Base-by-base conservation (phyloP, 1,140 invertebrate species). In the Calosoma granatense region DNA sequence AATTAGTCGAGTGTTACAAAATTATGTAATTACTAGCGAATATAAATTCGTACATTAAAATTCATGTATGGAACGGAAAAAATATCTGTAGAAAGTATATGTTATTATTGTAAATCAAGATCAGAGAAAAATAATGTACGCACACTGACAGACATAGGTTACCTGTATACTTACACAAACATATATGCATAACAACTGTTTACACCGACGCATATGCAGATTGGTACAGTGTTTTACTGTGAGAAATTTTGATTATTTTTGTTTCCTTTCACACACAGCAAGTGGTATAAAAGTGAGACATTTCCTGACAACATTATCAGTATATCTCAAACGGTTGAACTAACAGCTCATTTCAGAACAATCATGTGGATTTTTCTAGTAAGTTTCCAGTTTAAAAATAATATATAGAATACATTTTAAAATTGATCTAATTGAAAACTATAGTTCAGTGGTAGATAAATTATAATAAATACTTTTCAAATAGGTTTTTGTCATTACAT, bases 401-500 rank as follows among this genome's bases (percentile, higher is more conserved):
- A n/a, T 36, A 9, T 36, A 9, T n/a, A 36, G 6, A 36, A 9
- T 36, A 36, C 6, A 36, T 36, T 36, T n/a, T n/a, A n/a, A n/a
- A n/a, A n/a, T n/a, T n/a, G n/a, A n/a, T n/a, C n/a, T n/a, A n/a
- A n/a, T n/a, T n/a, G n/a, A n/a, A n/a, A n/a, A n/a, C n/a, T n/a
- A n/a, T n/a, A n/a, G n/a, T n/a, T n/a, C n/a, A n/a, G n/a, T n/a
- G n/a, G n/a, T n/a, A n/a, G n/a, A n/a, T n/a, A n/a, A n/a, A n/a
- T n/a, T n/a, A n/a, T n/a, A n/a, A n/a, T n/a, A n/a, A n/a, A n/a
- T n/a, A n/a, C n/a, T n/a, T n/a, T n/a, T n/a, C n/a, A n/a, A n/a
- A n/a, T 39, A 67, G 66, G 60, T 63, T 20, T 59, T 54, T 57
- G 59, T 58, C 56, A 53, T 58, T 52, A 63, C 66, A 66, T 58